Conservation (phyloP, 53 echinoderm and acorn worm genomes). For the Luidia sarsii region DNA sequence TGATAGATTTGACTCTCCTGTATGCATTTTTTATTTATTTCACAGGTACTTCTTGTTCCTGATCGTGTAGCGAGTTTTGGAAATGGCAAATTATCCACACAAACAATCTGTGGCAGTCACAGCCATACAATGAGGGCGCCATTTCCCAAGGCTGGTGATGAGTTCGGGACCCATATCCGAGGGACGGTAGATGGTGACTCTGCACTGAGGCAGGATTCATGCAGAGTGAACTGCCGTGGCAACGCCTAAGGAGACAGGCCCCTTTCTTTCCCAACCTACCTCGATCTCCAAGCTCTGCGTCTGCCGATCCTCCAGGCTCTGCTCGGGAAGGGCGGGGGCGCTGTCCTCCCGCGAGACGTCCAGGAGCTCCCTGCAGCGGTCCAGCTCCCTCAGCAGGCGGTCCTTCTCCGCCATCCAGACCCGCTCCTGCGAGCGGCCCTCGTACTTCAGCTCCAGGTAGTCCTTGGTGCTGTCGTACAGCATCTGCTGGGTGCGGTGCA, state of each 20-base stretch:
- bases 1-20: too few relatives aligned
- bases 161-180: too few relatives aligned
- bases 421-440: constrained; percentile 82
- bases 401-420: constrained; percentile 99
- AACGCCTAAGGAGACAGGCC: not conserved
- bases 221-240: too few relatives aligned
- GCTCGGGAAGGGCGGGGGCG: constrained; percentile 80
- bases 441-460: constrained; percentile 93
- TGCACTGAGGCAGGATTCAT: too few relatives aligned
- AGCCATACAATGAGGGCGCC: too few relatives aligned
- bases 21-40: too few relatives aligned
- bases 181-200: too few relatives aligned
- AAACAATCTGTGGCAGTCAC: too few relatives aligned
- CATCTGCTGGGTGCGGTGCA: constrained; percentile 94
- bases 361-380: constrained; percentile 89
- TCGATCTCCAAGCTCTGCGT: constrained; percentile 89
- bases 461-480: constrained; percentile 96
- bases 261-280: constrained; percentile 44
- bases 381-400: constrained; percentile 81
- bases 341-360: constrained; percentile 87
- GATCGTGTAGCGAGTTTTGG: too few relatives aligned
- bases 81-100: too few relatives aligned
- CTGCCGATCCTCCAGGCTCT: constrained; percentile 79
- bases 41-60: too few relatives aligned
- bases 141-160: too few relatives aligned